Evolutionary conservation across 2,797 vertebrate species (phyloP), one percentile per base, ranked within the genome.

Genomic region (Mallotus villosus): DNA sequence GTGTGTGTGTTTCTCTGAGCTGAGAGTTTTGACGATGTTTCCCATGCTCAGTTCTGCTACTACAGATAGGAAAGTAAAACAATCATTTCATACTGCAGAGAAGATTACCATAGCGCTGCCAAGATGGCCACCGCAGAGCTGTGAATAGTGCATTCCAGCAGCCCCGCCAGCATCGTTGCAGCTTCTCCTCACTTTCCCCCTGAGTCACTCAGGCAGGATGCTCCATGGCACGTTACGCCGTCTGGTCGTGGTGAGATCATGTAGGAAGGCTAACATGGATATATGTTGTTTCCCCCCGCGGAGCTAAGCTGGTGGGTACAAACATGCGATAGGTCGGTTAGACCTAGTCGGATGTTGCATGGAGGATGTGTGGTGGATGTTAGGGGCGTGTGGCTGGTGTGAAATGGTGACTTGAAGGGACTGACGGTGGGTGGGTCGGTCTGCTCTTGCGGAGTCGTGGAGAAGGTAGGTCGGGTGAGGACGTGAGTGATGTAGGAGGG

Each of bases 21-120:
- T 49, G 68, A 75, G 72, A 34, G 67, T 74, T 78, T 81, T 82
- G 80, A 75, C 75, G 74, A 79, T 71, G 74, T 65, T 77, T 79
- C 73, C 74, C 70, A n/a, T 76, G 61, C 67, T 71, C 77, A 58
- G 66, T 63, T 3, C 63, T 60, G 51, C 79, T 73, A 76, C 77
- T 73, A 81, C 78, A 76, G 63, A 72, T 49, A 46, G 64, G 68
- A 74, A 81, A 76, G 81, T 87, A 80, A 81, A 66, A 82, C 76
- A 84, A 88, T 87, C 71, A 78, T 88, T 92, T 87, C 87, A 82
- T 72, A 76, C 73, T 64, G 74, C 85, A 81, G 84, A 82, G 81
- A 84, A 88, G 82, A 81, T 80, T 81, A 76, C 77, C 75, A 75
- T 76, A 75, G 72, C 53, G 74, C 67, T 63, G 61, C 79, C 71